Evolutionary conservation across 2,888 invertebrate genomes (phyloP).

Genomic region (Caradrina kadenii): DNA sequence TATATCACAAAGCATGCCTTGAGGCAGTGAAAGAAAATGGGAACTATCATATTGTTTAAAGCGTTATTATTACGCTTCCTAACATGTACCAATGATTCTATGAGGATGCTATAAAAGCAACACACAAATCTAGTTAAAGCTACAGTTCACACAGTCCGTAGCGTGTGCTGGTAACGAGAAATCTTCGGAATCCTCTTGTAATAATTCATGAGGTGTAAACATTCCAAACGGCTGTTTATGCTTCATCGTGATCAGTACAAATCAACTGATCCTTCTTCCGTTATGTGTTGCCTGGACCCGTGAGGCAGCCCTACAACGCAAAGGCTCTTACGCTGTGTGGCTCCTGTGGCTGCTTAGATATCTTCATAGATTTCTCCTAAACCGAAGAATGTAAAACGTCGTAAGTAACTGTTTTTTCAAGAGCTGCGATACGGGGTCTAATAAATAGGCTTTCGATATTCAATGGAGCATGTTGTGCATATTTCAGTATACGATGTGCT

Average conservation of each 20-base stretch:
- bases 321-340: constrained; percentile 16
- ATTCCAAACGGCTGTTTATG: background rate
- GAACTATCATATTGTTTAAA: background rate
- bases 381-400: constrained; percentile 20
- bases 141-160: background rate
- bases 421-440: constrained; percentile 4
- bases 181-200: background rate
- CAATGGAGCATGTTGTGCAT: constrained; percentile 46
- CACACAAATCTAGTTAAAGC: background rate
- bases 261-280: constrained; percentile 1
- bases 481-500: constrained; percentile 21
- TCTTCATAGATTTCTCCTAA: background rate
- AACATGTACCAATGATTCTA: background rate
- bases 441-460: constrained; percentile 53
- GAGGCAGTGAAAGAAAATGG: too few relatives aligned
- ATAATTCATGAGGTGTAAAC: background rate
- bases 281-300: constrained; percentile 4
- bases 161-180: background rate
- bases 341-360: background rate
- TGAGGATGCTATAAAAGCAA: background rate
- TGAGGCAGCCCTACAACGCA: background rate
- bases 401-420: constrained; percentile 24
- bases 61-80: background rate
- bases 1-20: too few relatives aligned
- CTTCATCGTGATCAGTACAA: background rate